These are phyloP conservation scores for Tetragnatha versicolor DNA, from an alignment of 1,140 invertebrate species.

Conservation along the genomic window DNA sequence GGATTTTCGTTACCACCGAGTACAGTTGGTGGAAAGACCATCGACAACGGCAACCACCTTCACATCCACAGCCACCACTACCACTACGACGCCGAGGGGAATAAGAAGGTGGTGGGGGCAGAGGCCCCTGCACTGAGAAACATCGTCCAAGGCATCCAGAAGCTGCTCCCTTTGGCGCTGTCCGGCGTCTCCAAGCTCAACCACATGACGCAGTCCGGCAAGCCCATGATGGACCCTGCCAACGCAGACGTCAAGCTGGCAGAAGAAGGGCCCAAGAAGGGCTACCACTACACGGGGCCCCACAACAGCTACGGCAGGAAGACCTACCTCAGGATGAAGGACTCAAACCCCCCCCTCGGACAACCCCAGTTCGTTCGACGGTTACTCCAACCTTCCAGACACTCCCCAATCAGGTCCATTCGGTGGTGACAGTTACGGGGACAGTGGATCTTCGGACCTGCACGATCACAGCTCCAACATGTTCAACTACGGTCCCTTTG, in stretches of 20 bases:
- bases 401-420: no score
- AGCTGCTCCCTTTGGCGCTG: background rate
- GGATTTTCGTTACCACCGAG: no score
- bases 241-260: background rate
- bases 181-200: constrained; percentile 1
- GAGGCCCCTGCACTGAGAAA: no score
- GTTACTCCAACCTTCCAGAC: no score
- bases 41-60: constrained; percentile 26
- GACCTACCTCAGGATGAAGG: constrained; percentile 26
- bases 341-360: no score
- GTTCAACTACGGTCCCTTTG: constrained; percentile 36
- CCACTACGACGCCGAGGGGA: constrained; percentile 5
- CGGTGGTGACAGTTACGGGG: no score
- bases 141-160: background rate
- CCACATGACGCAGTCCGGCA: background rate
- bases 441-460: no score
- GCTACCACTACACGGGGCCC: constrained; percentile 39
- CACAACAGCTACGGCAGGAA: constrained; percentile 37
- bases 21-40: no score
- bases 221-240: no score
- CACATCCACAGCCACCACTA: constrained; percentile 40
- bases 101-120: no score
- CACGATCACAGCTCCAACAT: constrained; percentile 1
- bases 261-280: background rate
- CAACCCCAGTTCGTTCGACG: no score